Percentiles rank a stretch among this genome's conserved stretches.
These are phyloP conservation scores for Mus caroli DNA, from an alignment of 2,797 vertebrate genomes.

Conservation along the genomic window DNA sequence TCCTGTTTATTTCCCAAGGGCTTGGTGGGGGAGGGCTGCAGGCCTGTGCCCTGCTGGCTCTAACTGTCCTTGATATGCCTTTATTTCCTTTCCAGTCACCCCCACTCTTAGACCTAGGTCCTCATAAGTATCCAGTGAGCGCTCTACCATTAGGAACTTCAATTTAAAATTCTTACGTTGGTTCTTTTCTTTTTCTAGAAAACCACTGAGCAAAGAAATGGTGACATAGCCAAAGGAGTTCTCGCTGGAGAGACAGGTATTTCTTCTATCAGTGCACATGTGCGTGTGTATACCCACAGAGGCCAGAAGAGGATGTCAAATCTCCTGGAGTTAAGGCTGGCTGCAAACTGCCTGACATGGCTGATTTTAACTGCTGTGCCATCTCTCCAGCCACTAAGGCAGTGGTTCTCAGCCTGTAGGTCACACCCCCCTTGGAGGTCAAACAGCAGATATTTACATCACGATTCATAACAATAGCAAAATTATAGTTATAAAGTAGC, in stretches of 20 bases:
- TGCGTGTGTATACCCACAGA: not conserved
- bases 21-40: not conserved
- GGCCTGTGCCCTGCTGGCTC: not conserved
- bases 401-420: not conserved
- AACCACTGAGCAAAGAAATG: slow-evolving; percentile 92
- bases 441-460: not conserved
- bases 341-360: no score
- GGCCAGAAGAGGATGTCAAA: no score
- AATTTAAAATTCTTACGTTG: slow-evolving; percentile 19
- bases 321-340: not conserved
- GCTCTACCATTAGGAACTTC: not conserved
- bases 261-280: not conserved
- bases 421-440: not conserved
- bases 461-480: not conserved
- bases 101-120: not conserved
- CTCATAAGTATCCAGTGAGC: not conserved
- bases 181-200: slow-evolving; percentile 88
- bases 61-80: not conserved
- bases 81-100: not conserved
- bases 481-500: not conserved
- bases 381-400: not conserved
- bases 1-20: not conserved
- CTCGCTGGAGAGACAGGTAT: slow-evolving; percentile 88
- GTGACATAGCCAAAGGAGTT: slow-evolving; percentile 88
- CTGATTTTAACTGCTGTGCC: not conserved